phyloP scores from a whole-genome alignment of 2,797 vertebrate genomes.

The Cossypha dichroa region DNA sequence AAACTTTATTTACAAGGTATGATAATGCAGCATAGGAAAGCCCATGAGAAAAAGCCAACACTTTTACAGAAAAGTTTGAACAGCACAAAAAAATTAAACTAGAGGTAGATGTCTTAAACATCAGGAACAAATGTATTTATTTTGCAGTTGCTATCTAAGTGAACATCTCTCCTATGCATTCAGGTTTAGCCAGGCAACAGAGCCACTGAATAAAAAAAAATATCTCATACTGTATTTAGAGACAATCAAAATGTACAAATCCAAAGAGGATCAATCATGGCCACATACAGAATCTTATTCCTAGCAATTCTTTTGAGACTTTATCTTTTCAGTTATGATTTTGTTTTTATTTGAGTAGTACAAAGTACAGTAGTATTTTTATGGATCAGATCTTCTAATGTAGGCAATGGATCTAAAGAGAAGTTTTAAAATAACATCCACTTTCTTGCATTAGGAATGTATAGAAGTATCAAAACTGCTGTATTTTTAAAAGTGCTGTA shows the following conservation, averaged over 20 bases:
- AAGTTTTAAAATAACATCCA: neutral
- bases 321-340: neutral
- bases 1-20: neutral
- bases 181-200: neutral
- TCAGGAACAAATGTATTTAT: fast-evolving
- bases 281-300: neutral
- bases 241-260: neutral
- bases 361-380: neutral
- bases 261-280: neutral
- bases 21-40: neutral
- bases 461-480: neutral
- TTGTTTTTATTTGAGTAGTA: neutral
- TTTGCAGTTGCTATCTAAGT: neutral
- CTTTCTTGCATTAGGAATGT: neutral
- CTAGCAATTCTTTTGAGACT: neutral
- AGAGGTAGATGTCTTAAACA: neutral
- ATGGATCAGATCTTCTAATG: neutral
- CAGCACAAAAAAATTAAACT: neutral
- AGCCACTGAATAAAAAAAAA: neutral
- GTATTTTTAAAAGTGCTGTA: neutral
- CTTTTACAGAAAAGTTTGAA: neutral
- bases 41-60: neutral
- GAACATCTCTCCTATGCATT: neutral
- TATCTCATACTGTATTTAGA: neutral
- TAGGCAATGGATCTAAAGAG: neutral